Base-by-base conservation (phyloP, 2,888 invertebrate species). In the Drosophila koepferae region DNA sequence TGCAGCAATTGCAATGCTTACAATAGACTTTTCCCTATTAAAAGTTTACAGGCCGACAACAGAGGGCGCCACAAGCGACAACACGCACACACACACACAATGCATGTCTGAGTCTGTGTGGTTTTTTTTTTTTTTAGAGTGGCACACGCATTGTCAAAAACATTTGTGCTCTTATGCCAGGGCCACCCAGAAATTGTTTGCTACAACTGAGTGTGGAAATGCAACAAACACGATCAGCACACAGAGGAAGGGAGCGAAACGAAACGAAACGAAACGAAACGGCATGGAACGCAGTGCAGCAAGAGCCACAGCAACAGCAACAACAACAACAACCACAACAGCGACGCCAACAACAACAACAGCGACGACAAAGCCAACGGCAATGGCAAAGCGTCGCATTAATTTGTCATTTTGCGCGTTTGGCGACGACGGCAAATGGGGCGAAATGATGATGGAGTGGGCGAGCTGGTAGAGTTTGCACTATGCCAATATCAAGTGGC, bases 341-440 rank as follows among this genome's bases (percentile, higher is more conserved):
- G 6, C 49, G 34, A 12, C 51, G 5, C 4, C 38, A 43, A 43
- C n/a, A 54, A 48, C 54, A 38, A n/a, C 31, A 31, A 12, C 31
- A n/a, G 5, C 49, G 31, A n/a, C 51, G 23, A 49, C 31, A 72
- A 55, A 51, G 66, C 20, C 66, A 66, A 54, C 40, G 54, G 38
- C 54, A 54, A 62, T 51, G 60, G 44, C 60, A 69, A 86, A 82
- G 86, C 72, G 72, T 77, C 72, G 78, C 89, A 89, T 84, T 89
- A 84, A 84, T 84, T 84, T 84, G 89, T 84, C 84, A 84, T 86
- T 89, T 82, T 69, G 77, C 73, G 73, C 65, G 77, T 80, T 59
- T 88, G 86, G 72, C 77, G 79, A 80, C 82, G 86, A 79, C 74
- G 78, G 64, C 68, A 64, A 56, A 58, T 46, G 64, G 59, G 44